Percentiles rank a stretch among this genome's conserved stretches.
These are phyloP conservation scores for Irena cyanogastra DNA, from an alignment of 2,113 vertebrate genomes.

Conservation along the genomic window DNA sequence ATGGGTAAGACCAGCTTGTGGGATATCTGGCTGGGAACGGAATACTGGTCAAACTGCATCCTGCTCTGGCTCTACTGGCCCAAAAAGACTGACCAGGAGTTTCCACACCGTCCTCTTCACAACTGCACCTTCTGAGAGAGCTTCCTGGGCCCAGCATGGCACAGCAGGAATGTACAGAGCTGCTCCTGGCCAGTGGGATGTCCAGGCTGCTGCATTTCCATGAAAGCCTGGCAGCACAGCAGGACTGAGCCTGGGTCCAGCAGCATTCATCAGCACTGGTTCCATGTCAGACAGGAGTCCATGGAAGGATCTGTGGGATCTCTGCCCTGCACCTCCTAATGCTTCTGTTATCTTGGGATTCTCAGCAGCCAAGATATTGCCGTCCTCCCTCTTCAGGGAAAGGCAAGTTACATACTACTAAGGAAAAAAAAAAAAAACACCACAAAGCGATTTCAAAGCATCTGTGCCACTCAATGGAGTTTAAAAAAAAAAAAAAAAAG, in stretches of 20 bases:
- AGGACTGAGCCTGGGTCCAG: neutral
- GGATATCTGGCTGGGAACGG: neutral
- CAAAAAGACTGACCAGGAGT: neutral
- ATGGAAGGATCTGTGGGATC: neutral
- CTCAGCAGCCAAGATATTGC: neutral
- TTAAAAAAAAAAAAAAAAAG: neutral
- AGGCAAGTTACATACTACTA: neutral
- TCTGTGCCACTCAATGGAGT: neutral
- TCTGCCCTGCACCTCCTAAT: neutral
- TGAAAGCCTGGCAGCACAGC: neutral
- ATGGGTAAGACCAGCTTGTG: neutral
- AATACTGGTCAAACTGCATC: neutral
- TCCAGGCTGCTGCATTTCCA: neutral
- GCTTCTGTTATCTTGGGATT: neutral
- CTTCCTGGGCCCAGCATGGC: neutral
- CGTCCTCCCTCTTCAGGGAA: neutral
- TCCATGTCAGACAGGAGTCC: neutral
- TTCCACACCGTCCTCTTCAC: neutral
- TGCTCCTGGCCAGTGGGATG: fast-evolving
- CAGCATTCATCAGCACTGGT: neutral
- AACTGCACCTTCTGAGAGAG: neutral
- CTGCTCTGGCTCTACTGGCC: neutral
- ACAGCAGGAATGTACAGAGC: neutral
- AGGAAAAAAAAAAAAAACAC: neutral
- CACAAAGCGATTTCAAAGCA: neutral